These are phyloP conservation scores for Schlechtendalia chinensis DNA, from an alignment of 1,140 invertebrate species.

Conservation along the genomic window DNA sequence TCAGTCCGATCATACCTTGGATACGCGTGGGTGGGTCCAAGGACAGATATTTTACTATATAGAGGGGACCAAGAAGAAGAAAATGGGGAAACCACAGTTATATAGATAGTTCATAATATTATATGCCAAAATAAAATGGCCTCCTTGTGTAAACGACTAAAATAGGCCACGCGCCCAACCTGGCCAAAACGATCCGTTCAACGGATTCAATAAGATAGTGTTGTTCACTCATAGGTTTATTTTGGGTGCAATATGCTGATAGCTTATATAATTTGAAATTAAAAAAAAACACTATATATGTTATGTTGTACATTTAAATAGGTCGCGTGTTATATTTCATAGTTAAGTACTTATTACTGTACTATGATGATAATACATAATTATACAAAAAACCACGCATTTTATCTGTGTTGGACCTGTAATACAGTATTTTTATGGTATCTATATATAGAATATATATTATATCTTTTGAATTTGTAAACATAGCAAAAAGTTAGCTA, in stretches of 20 bases:
- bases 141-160: conserved; percentile 42
- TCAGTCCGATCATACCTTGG: conserved; percentile 31
- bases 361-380: too few relatives aligned
- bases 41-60: not conserved
- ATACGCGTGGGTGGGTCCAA: conserved; percentile 33
- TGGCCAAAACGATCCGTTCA: conserved; percentile 32
- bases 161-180: conserved; percentile 40
- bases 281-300: not conserved
- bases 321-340: too few relatives aligned
- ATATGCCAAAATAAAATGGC: conserved; percentile 48
- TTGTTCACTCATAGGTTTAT: conserved; percentile 18
- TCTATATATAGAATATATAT: too few relatives aligned
- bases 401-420: too few relatives aligned
- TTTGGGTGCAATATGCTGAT: not conserved
- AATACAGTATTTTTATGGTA: too few relatives aligned
- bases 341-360: too few relatives aligned
- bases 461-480: too few relatives aligned
- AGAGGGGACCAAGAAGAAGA: not conserved
- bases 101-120: conserved; percentile 41
- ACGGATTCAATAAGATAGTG: conserved; percentile 32
- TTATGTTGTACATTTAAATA: too few relatives aligned
- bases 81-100: conserved; percentile 17
- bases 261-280: not conserved
- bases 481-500: too few relatives aligned
- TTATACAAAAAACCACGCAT: too few relatives aligned